Evolutionary conservation across 2,888 invertebrate genomes (phyloP).

Genomic region (Ditula angustiorana): DNA sequence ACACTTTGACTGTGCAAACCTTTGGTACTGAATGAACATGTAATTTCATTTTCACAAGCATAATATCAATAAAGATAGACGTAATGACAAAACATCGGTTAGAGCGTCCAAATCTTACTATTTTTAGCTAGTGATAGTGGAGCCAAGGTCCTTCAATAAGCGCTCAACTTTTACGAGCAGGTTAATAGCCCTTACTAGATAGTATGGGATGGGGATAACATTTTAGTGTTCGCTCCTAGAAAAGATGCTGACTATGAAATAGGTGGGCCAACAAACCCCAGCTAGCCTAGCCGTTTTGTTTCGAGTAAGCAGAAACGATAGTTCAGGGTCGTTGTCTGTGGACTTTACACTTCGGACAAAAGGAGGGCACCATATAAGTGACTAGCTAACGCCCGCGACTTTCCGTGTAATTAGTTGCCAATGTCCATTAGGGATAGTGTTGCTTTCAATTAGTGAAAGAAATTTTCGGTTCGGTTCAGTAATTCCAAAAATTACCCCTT

Average conservation of each 20-base stretch:
- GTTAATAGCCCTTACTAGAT: slow-evolving; percentile 4
- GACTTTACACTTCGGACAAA: too few species aligned
- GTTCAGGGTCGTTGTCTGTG: too few species aligned
- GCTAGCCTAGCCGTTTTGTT: not conserved
- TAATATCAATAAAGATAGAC: slow-evolving; percentile 25
- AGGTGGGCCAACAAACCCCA: not conserved
- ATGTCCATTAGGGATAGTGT: too few species aligned
- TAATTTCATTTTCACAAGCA: not conserved
- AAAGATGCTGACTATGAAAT: slow-evolving; percentile 6
- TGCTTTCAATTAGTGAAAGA: too few species aligned
- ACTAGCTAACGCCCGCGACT: too few species aligned
- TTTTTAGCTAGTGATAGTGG: not conserved
- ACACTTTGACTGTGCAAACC: not conserved
- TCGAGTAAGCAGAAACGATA: not conserved
- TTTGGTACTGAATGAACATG: too few species aligned
- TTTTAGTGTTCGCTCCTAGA: slow-evolving; percentile 1
- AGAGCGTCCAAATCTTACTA: slow-evolving; percentile 1
- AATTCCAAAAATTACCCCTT: too few species aligned
- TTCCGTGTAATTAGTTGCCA: too few species aligned
- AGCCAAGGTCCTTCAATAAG: slow-evolving; percentile 15
- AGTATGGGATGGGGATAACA: not conserved
- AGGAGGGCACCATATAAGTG: too few species aligned
- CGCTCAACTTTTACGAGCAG: slow-evolving; percentile 18
- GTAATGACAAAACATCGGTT: slow-evolving; percentile 2
- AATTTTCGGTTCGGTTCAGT: too few species aligned